Percentiles rank a stretch among this genome's conserved stretches.
These are phyloP conservation scores for Steinernema feltiae DNA, from an alignment of 1,140 invertebrate genomes.

Conservation along the genomic window DNA sequence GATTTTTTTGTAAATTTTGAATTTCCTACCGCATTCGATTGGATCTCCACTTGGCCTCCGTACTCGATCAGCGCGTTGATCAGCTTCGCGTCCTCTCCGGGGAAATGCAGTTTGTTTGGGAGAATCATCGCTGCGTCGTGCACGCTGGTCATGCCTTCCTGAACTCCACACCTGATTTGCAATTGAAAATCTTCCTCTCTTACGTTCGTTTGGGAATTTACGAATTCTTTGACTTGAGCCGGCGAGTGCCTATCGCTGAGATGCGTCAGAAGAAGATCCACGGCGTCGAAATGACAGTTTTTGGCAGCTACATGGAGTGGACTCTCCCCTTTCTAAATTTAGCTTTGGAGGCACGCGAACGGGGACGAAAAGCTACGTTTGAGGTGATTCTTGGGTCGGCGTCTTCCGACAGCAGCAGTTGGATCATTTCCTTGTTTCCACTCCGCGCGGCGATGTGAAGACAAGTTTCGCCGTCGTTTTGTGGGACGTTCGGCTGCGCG, in stretches of 20 bases:
- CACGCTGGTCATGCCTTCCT: constrained; percentile 84
- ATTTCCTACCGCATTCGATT: constrained; percentile 69
- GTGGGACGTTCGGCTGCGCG: constrained; percentile 76
- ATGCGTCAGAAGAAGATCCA: constrained; percentile 58
- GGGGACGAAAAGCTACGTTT: constrained; percentile 15
- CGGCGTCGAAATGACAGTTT: constrained; percentile 62
- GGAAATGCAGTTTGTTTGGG: constrained; percentile 61
- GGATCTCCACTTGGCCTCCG: constrained; percentile 77
- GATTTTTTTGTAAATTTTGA: constrained; percentile 7
- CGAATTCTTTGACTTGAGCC: constrained; percentile 51
- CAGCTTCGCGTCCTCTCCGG: constrained; percentile 80
- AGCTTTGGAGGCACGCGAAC: constrained; percentile 17
- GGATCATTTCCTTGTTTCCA: constrained; percentile 60
- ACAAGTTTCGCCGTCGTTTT: constrained; percentile 63
- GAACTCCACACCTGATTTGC: background rate
- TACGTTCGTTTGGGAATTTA: constrained; percentile 62
- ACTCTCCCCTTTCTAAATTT: constrained; percentile 72
- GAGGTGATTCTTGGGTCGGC: constrained; percentile 58
- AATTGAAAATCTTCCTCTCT: constrained; percentile 12
- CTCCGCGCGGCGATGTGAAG: constrained; percentile 61
- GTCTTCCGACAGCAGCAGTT: constrained; percentile 59
- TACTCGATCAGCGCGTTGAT: constrained; percentile 78
- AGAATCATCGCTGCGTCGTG: constrained; percentile 68
- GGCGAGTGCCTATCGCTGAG: constrained; percentile 29
- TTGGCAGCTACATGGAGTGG: constrained; percentile 62